Percentiles rank a stretch among this genome's conserved stretches.
Evolutionary conservation across 2,797 vertebrate genomes (phyloP).

Genomic region (Nothura maculosa): DNA sequence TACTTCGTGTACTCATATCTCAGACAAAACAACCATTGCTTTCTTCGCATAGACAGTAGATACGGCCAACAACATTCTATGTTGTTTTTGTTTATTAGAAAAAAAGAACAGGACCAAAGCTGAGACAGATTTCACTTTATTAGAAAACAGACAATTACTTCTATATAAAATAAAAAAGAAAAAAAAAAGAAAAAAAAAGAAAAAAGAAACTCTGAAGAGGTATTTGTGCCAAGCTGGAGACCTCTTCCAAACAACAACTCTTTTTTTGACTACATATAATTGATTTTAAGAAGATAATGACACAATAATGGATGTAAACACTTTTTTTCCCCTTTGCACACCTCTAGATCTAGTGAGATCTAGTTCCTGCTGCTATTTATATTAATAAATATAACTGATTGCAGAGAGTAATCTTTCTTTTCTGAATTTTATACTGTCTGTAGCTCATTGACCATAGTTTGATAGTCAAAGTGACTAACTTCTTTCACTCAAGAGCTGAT

Average conservation of each 20-base stretch:
- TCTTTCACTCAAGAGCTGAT: background rate
- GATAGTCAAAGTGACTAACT: rapidly evolving
- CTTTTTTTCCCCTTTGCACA: background rate
- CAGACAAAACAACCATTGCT: background rate
- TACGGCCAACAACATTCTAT: background rate
- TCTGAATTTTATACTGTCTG: background rate
- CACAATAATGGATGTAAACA: background rate
- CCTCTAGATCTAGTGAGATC: background rate
- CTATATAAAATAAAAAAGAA: background rate
- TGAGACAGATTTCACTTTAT: background rate
- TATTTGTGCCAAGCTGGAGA: background rate
- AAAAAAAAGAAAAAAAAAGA: background rate
- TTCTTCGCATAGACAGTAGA: background rate
- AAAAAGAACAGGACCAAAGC: background rate
- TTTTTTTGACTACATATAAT: background rate
- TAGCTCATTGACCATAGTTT: background rate
- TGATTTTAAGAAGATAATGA: background rate
- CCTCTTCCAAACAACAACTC: background rate
- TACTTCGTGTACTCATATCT: background rate
- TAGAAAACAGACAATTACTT: rapidly evolving
- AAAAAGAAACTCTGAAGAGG: background rate
- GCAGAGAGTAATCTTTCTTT: background rate
- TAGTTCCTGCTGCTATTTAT: background rate
- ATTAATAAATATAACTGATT: background rate
- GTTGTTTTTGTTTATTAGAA: background rate